phyloP scores from a whole-genome alignment of 1,140 invertebrate genomes.

The Neomicropteryx cornuta region DNA sequence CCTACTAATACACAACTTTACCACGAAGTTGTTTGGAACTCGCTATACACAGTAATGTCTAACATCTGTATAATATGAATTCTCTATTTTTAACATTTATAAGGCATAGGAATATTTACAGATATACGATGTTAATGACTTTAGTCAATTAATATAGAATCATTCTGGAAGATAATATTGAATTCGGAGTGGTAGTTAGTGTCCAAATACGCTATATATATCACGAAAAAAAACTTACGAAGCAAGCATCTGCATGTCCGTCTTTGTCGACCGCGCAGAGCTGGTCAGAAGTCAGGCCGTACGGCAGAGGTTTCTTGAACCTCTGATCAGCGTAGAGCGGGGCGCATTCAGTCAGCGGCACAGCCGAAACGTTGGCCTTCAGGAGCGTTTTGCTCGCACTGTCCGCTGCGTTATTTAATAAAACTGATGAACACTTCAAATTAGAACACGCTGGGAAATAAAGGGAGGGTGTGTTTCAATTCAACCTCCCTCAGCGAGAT shows the following conservation, averaged over 20 bases:
- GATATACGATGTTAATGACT: neutral
- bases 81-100: neutral
- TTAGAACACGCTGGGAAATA: neutral
- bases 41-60: neutral
- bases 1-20: too few species aligned
- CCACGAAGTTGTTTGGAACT: too few species aligned
- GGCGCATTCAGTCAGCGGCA: constrained; percentile 27
- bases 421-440: too few species aligned
- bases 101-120: neutral
- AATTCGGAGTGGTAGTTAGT: neutral
- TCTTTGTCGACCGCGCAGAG: constrained; percentile 42
- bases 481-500: too few species aligned
- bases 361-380: constrained; percentile 40
- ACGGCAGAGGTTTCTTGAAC: constrained; percentile 21
- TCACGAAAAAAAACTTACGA: constrained; percentile 28
- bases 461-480: neutral
- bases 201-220: neutral
- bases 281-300: constrained; percentile 23
- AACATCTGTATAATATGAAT: neutral
- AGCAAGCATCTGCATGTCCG: constrained; percentile 45
- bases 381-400: constrained; percentile 32
- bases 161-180: neutral
- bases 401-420: too few species aligned
- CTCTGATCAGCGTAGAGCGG: constrained; percentile 21
- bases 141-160: neutral